Evolutionary conservation across 1,140 invertebrate species (phyloP).

Genomic region (Cheumatopsyche charites): DNA sequence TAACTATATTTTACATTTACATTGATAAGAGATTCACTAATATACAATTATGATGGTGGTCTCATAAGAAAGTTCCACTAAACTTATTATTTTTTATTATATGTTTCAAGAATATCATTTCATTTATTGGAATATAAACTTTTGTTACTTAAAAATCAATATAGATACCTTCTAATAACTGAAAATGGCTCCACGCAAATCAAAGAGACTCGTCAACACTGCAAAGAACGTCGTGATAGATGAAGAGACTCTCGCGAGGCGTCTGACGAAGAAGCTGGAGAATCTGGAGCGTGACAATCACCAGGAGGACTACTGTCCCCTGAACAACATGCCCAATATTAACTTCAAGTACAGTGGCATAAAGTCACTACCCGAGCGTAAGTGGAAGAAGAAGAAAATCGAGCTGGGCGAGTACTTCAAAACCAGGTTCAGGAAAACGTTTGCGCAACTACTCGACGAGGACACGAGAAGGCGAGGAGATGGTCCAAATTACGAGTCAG

Average conservation of each 20-base stretch:
- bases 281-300: constrained; percentile 18
- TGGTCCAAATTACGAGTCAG: constrained; percentile 13
- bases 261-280: neutral
- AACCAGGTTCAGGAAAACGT: constrained; percentile 24
- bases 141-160: no score
- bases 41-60: no score
- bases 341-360: constrained; percentile 19
- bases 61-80: no score
- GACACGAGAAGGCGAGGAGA: neutral
- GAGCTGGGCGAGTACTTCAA: constrained; percentile 19
- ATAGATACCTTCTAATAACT: no score
- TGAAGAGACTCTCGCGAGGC: neutral
- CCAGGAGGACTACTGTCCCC: neutral
- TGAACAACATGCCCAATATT: neutral
- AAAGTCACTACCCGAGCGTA: neutral
- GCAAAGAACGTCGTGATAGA: neutral
- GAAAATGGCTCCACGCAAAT: constrained; percentile 4
- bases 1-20: no score
- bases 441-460: constrained; percentile 21
- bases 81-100: no score
- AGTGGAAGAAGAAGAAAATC: constrained; percentile 11
- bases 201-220: neutral
- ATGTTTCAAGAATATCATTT: no score
- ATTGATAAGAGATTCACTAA: no score
- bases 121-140: no score